A percentile compares a stretch with the other conserved stretches of the same genome.
phyloP scores from a whole-genome alignment of 2,888 invertebrate species.

The Chymomyza fuscimana region DNA sequence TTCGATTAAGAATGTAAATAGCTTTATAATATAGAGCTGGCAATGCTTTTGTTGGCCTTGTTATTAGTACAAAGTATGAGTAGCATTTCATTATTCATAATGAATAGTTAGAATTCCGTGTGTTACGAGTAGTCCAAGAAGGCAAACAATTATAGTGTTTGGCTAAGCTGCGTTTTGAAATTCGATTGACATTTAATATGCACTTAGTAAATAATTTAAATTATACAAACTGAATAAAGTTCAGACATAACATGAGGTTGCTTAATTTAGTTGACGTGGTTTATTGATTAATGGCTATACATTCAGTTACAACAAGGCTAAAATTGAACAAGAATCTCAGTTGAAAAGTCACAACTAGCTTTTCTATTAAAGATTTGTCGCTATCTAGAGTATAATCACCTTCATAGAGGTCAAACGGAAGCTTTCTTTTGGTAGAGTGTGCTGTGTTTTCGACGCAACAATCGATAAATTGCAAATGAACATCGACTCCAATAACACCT shows the following conservation, averaged over 20 bases:
- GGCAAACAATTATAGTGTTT: neutral
- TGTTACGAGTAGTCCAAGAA: conserved; percentile 27
- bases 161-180: neutral
- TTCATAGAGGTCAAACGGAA: no score
- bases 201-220: neutral
- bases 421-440: no score
- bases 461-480: no score
- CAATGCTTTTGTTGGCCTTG: no score
- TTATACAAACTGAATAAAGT: neutral
- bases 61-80: no score
- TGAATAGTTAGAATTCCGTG: conserved; percentile 29
- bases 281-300: neutral
- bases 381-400: no score
- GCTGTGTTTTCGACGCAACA: no score
- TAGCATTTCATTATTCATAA: conserved; percentile 24
- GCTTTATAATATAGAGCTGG: conserved; percentile 1
- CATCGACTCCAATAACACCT: no score
- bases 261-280: neutral
- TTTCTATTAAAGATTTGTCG: no score
- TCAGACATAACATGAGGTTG: no score
- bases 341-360: no score
- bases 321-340: no score
- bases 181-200: neutral
- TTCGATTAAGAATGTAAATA: conserved; percentile 6
- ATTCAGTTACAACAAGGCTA: neutral